Conservation (phyloP, 2,113 vertebrate genomes). For the Aldabrachelys gigantea region DNA sequence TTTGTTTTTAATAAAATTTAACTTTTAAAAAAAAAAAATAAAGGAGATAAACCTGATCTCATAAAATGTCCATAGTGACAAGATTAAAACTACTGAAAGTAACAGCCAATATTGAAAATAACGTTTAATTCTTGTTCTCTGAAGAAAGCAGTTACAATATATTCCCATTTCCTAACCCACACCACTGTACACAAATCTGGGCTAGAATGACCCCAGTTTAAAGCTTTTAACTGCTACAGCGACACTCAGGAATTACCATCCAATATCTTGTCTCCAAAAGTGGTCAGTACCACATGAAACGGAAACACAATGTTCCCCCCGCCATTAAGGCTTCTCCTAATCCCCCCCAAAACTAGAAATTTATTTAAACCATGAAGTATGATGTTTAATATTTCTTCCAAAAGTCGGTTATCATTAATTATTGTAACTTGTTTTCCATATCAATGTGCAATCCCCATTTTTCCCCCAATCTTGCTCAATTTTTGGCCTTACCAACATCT, state of each 20-base stretch:
- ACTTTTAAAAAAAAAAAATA: too few relatives aligned
- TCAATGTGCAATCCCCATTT: background rate
- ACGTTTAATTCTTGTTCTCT: too few relatives aligned
- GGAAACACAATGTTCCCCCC: background rate
- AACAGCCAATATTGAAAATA: too few relatives aligned
- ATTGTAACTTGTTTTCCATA: background rate
- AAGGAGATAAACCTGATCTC: too few relatives aligned
- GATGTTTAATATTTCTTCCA: background rate
- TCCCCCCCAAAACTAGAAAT: background rate
- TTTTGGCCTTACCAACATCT: background rate
- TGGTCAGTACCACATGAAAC: fast-evolving
- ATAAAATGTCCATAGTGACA: too few relatives aligned
- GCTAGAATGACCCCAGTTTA: too few relatives aligned
- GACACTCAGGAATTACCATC: background rate
- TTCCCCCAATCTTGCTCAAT: background rate
- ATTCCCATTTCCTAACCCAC: too few relatives aligned
- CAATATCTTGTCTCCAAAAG: background rate
- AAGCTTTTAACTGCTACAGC: background rate
- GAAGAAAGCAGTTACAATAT: too few relatives aligned
- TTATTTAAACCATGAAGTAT: background rate
- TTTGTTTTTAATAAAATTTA: too few relatives aligned
- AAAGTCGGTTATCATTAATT: background rate
- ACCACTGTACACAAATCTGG: too few relatives aligned
- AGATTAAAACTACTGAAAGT: too few relatives aligned
- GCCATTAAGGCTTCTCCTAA: background rate